These are phyloP conservation scores for Thereva unica DNA, from an alignment of 2,888 invertebrate genomes.

Conservation along the genomic window DNA sequence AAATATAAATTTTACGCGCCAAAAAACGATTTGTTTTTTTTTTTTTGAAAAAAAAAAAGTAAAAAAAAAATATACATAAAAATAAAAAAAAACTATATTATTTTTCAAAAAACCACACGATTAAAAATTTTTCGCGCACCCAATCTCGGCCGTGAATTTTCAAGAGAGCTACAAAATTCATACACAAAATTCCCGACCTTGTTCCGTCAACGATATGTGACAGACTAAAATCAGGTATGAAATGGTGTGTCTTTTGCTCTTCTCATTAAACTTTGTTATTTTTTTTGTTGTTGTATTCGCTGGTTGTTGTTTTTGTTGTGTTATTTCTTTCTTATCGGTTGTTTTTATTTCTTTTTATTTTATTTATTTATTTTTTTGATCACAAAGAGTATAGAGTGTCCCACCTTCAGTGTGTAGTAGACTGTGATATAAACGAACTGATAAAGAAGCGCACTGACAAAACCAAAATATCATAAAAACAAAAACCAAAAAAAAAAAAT, in stretches of 20 bases:
- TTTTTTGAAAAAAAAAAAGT: too few species aligned
- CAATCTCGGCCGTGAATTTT: constrained; percentile 15
- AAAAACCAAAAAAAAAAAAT: too few species aligned
- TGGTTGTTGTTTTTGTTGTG: not conserved
- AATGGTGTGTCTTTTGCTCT: constrained; percentile 31
- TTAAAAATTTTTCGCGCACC: not conserved
- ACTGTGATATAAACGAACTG: not conserved
- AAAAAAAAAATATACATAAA: too few species aligned
- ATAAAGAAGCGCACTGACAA: constrained; percentile 1
- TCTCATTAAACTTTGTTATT: constrained; percentile 26
- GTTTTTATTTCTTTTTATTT: not conserved
- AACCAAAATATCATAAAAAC: too few species aligned
- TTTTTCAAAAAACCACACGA: too few species aligned
- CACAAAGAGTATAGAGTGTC: not conserved
- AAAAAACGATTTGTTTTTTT: too few species aligned
- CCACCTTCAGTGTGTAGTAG: not conserved
- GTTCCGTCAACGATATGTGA: constrained; percentile 57
- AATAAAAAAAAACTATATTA: too few species aligned
- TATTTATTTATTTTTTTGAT: not conserved
- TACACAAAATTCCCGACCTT: constrained; percentile 49
- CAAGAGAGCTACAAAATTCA: constrained; percentile 9
- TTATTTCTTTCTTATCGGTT: constrained; percentile 7
- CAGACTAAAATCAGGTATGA: constrained; percentile 53
- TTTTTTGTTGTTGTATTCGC: not conserved
- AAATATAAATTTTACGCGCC: too few species aligned